phyloP scores from a whole-genome alignment of 2,113 vertebrate genomes.

The Rhinichthys klamathensis region DNA sequence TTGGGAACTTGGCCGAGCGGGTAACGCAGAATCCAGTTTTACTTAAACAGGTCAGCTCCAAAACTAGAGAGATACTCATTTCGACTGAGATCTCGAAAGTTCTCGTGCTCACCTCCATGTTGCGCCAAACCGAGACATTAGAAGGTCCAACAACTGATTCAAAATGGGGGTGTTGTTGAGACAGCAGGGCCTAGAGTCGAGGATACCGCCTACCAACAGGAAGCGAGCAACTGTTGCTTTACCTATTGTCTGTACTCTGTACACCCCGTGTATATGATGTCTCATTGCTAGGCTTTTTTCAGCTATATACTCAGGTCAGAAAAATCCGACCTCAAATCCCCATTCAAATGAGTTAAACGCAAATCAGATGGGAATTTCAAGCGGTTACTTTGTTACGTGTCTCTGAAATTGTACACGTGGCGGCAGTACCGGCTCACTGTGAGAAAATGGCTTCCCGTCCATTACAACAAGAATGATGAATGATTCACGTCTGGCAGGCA shows the following conservation, averaged over 20 bases:
- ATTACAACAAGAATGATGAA: constrained; percentile 12
- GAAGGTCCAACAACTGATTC: constrained; percentile 44
- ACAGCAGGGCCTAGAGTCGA: constrained; percentile 49
- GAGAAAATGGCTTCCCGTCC: constrained; percentile 56
- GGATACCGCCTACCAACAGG: constrained; percentile 55
- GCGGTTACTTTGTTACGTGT: constrained; percentile 10
- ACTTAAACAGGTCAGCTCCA: background rate
- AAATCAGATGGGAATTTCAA: background rate
- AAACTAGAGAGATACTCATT: background rate
- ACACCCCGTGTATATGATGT: constrained; percentile 1
- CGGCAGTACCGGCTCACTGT: constrained; percentile 41
- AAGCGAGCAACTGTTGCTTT: constrained; percentile 59
- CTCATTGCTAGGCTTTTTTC: background rate
- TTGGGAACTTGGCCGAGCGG: background rate
- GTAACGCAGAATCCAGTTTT: background rate
- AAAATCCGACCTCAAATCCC: constrained; percentile 21
- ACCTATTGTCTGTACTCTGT: constrained; percentile 11
- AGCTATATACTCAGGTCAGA: background rate
- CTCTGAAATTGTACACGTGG: constrained; percentile 58
- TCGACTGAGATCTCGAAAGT: background rate
- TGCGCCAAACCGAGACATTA: background rate
- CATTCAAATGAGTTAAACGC: background rate
- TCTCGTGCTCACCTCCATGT: background rate
- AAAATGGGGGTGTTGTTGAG: constrained; percentile 53
- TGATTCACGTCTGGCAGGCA: background rate